These are phyloP conservation scores for Clarias fuscus DNA, from an alignment of 2,797 vertebrate genomes.

Conservation along the genomic window DNA sequence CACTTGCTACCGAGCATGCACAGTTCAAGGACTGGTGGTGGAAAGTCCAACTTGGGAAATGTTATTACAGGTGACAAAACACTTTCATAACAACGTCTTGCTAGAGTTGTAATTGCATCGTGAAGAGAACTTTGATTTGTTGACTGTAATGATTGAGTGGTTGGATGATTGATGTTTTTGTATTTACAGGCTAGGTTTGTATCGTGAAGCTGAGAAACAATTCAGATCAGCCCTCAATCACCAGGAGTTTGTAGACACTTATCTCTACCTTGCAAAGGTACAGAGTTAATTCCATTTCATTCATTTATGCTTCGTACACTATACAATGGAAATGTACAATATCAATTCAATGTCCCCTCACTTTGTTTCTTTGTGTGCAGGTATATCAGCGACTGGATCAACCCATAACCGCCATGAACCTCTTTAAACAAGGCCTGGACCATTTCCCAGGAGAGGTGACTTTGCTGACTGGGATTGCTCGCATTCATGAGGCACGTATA, in stretches of 20 bases:
- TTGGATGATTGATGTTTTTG: conserved; percentile 10
- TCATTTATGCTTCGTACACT: not conserved
- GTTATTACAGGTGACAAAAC: conserved; percentile 88
- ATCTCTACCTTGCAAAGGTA: conserved; percentile 96
- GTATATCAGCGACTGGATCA: conserved; percentile 96
- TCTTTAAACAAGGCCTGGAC: conserved; percentile 95
- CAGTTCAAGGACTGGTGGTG: conserved; percentile 99
- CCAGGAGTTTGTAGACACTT: conserved; percentile 92
- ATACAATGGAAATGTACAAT: not conserved
- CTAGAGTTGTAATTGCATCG: not conserved
- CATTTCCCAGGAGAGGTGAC: conserved; percentile 94
- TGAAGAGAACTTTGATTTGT: not conserved
- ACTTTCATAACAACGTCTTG: not conserved
- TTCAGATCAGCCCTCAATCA: conserved; percentile 94
- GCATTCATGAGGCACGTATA: conserved; percentile 87
- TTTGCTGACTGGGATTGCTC: conserved; percentile 91
- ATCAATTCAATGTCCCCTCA: not conserved
- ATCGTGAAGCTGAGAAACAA: conserved; percentile 96
- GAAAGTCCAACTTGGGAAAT: conserved; percentile 98
- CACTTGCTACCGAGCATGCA: conserved; percentile 90
- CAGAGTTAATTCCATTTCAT: not conserved
- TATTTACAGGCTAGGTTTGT: conserved; percentile 79
- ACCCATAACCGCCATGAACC: conserved; percentile 89
- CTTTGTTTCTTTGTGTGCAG: conserved; percentile 64
- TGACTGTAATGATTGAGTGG: not conserved